These are phyloP conservation scores for Acanthurus leucopareius DNA, from an alignment of 2,797 vertebrate species.

Conservation along the genomic window DNA sequence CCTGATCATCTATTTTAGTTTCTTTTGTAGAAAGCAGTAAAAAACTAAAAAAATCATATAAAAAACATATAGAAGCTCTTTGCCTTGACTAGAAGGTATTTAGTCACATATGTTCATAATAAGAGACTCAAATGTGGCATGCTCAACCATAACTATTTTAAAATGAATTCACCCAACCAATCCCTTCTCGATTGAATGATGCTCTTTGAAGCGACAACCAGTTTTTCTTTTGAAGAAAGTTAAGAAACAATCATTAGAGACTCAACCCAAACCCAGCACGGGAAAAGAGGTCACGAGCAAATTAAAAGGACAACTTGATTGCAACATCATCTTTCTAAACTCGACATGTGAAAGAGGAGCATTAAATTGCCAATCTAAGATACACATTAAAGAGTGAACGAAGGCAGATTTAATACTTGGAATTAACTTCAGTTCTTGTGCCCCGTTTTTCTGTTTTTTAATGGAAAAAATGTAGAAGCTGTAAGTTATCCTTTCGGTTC, in stretches of 20 bases:
- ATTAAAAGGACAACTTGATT: slow-evolving; percentile 38
- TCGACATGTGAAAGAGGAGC: background rate
- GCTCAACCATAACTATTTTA: slow-evolving; percentile 46
- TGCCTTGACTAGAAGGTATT: background rate
- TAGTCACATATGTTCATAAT: slow-evolving; percentile 25
- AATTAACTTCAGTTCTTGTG: background rate
- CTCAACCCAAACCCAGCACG: slow-evolving; percentile 23
- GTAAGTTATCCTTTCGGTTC: too few relatives aligned
- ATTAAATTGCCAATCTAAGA: background rate
- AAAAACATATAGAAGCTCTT: background rate
- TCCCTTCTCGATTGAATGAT: slow-evolving; percentile 55
- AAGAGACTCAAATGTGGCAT: slow-evolving; percentile 34
- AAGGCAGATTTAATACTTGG: background rate
- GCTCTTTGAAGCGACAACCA: slow-evolving; percentile 31
- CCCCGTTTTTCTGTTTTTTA: too few relatives aligned
- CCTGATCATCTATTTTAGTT: background rate
- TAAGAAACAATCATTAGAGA: slow-evolving; percentile 58
- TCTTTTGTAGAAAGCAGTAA: background rate
- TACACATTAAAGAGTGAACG: too few relatives aligned
- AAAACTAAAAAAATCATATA: background rate
- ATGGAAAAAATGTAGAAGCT: background rate
- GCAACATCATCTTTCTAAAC: slow-evolving; percentile 23
- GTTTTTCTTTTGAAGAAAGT: slow-evolving; percentile 35
- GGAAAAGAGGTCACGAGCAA: slow-evolving; percentile 11
- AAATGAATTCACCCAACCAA: slow-evolving; percentile 46